A percentile compares a stretch with the other conserved stretches of the same genome.
Evolutionary conservation across 1,140 invertebrate genomes (phyloP).

Genomic region (Acyrthosiphon pisum): DNA sequence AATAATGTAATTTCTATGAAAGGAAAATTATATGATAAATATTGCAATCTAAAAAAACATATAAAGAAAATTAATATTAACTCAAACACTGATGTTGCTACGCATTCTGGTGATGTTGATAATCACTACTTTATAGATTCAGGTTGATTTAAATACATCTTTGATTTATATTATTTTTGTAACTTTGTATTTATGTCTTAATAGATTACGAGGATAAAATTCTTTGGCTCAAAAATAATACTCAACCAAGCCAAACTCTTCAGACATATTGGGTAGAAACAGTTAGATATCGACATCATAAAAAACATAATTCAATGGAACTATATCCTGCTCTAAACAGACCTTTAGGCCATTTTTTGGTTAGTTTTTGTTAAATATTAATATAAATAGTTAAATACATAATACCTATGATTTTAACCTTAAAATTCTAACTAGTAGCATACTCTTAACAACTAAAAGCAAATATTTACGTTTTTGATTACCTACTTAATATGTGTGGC

Average conservation of each 20-base stretch:
- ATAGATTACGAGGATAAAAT: slow-evolving; percentile 5
- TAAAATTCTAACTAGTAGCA: background rate
- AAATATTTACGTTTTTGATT: no score
- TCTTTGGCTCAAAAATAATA: background rate
- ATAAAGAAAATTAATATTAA: background rate
- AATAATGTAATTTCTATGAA: background rate
- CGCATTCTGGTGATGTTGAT: background rate
- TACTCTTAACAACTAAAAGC: no score
- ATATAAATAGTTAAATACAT: background rate
- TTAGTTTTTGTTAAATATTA: slow-evolving; percentile 4
- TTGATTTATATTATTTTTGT: background rate
- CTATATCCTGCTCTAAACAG: background rate
- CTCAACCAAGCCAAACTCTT: background rate
- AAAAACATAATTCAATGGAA: background rate
- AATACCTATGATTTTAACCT: background rate
- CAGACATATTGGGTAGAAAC: background rate
- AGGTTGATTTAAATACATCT: slow-evolving; percentile 12
- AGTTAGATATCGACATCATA: background rate
- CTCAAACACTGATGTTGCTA: background rate
- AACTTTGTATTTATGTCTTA: background rate
- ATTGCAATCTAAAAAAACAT: background rate
- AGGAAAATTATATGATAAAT: background rate
- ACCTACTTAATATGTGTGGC: no score
- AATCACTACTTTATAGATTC: background rate
- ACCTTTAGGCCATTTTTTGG: background rate